Evolutionary conservation across 2,797 vertebrate species (phyloP).

Genomic region (Intellagama lesueurii): DNA sequence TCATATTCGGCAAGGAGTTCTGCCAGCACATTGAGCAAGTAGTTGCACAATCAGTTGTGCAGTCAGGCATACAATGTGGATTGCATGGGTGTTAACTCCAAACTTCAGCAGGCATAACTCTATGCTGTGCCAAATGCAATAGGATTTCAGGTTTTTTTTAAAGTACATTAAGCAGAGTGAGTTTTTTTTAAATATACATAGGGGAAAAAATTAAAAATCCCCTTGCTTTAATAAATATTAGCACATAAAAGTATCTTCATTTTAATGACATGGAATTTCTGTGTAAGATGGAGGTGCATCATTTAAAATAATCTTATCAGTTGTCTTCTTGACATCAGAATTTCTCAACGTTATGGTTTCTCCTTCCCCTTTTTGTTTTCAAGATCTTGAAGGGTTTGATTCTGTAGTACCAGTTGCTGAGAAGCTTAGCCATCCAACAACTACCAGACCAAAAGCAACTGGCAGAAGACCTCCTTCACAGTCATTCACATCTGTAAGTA

Average conservation of each 20-base stretch:
- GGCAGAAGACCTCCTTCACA: constrained; percentile 96
- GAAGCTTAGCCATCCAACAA: constrained; percentile 96
- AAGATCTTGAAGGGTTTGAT: constrained; percentile 96
- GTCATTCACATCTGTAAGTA: constrained; percentile 91
- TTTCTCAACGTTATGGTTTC: constrained; percentile 43
- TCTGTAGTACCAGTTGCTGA: constrained; percentile 89
- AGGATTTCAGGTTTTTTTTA: not conserved
- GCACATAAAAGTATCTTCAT: not conserved
- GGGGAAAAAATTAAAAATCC: not conserved
- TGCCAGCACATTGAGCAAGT: too few relatives aligned
- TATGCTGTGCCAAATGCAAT: too few relatives aligned
- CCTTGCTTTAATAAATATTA: not conserved
- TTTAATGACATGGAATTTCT: not conserved
- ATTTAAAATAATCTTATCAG: constrained; percentile 42
- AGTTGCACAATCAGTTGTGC: too few relatives aligned
- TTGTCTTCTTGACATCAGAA: constrained; percentile 52
- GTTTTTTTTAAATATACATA: not conserved
- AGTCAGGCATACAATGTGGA: too few relatives aligned
- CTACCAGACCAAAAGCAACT: constrained; percentile 90
- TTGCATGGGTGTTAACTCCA: too few relatives aligned
- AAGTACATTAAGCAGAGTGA: not conserved
- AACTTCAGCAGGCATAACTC: too few relatives aligned
- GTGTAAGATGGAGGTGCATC: not conserved
- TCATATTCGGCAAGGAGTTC: too few relatives aligned
- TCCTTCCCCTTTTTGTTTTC: constrained; percentile 67